Base-by-base conservation (phyloP, 1,140 invertebrate species). In the Neoseiulus cucumeris region DNA sequence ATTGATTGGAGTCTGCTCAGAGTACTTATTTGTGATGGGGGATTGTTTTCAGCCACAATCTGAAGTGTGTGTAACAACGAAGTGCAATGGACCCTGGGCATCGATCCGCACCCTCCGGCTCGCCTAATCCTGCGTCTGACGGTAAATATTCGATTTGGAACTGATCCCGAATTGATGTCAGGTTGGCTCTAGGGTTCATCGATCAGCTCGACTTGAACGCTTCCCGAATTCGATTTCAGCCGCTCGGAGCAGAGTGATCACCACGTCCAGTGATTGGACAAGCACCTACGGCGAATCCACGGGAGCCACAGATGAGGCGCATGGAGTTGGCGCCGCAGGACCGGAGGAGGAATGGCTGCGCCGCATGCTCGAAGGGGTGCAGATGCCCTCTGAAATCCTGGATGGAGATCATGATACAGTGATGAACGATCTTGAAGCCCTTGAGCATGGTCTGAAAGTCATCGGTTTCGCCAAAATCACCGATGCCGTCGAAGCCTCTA, bases 351-450 rank as follows among this genome's bases (percentile, higher is more conserved):
- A 25, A 59, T 59, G 51, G 51, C 51, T 59, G 14, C 51, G 22
- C 4, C 51, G 51, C 14, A 59, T 59, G 22, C 51, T 59, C 17
- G 22, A 14, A 17, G 51, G 51, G 4, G 22, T 33, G 9, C 51
- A 59, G 14, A 59, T 59, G 51, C 51, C 51, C 14, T 17, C 51
- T 1, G 33, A 25, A 14, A 33, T 33, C 2, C 33, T 59, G 22
- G 51, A 59, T 1, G 22, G 33, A 29, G 14, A 25, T 20, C 18
- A 47, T 6, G 51, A 59, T 18, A 29, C 51, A 33, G 51, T 25
- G 51, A 59, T 59, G 51, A 59, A 59, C 22, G 51, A 59, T 25
- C 17, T 59, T n/a, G 51, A 59, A 33, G 51, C 51, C 14, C 14
- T 59, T 2, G 51, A 59, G 4, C 51, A 59, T 59, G 51, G 51